phyloP scores from a whole-genome alignment of 1,140 invertebrate genomes.

The Leguminivora glycinivorella region DNA sequence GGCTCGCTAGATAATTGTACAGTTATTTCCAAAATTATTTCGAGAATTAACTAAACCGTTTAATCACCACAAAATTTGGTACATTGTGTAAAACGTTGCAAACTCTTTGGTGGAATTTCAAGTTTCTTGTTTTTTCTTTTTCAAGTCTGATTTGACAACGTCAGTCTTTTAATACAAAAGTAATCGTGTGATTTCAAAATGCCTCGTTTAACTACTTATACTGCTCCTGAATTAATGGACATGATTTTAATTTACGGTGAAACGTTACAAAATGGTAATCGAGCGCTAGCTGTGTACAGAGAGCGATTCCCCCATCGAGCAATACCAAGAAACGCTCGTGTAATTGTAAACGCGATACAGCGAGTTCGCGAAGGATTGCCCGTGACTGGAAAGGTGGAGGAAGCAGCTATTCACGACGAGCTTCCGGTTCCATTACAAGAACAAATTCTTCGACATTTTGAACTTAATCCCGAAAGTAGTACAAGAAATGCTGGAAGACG shows the following conservation, averaged over 20 bases:
- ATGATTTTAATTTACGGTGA: constrained; percentile 6
- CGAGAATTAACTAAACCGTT: too few relatives aligned
- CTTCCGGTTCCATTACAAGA: background rate
- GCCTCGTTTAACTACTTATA: background rate
- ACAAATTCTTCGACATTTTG: background rate
- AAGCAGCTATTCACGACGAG: constrained; percentile 4
- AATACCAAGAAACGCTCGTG: background rate
- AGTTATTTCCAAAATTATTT: too few relatives aligned
- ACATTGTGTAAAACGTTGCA: too few relatives aligned
- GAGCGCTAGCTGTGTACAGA: background rate
- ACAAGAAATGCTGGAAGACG: background rate
- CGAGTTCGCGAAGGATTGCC: constrained; percentile 2
- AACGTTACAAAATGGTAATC: background rate
- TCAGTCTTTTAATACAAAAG: too few relatives aligned
- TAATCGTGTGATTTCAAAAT: too few relatives aligned
- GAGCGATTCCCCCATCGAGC: background rate
- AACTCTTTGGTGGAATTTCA: too few relatives aligned
- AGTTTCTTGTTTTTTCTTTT: too few relatives aligned
- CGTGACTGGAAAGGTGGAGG: background rate
- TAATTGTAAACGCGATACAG: constrained; percentile 11
- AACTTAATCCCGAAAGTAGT: background rate
- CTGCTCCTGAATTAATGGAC: constrained; percentile 7
- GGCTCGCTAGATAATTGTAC: too few relatives aligned
- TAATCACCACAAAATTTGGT: too few relatives aligned
- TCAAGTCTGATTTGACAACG: too few relatives aligned